phyloP scores from a whole-genome alignment of 1,140 invertebrate genomes.

The Drosophila fuyamai region DNA sequence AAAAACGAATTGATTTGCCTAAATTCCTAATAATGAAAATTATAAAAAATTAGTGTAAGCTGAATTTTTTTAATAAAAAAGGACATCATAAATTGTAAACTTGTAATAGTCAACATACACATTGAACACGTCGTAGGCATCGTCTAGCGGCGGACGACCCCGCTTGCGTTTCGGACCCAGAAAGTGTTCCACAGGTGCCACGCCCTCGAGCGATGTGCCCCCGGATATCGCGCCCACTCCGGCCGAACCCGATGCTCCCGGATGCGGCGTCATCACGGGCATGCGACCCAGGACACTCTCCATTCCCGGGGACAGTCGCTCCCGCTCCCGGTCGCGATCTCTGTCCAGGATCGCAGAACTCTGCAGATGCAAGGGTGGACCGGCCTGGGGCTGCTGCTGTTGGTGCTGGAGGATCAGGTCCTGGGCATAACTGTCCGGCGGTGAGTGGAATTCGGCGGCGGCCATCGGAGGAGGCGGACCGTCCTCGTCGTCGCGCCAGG shows the following conservation, averaged over 20 bases:
- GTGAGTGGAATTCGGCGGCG: constrained; percentile 79
- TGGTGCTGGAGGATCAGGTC: constrained; percentile 62
- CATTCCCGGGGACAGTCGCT: constrained; percentile 38
- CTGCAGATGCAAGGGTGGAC: constrained; percentile 8
- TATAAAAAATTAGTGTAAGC: too few relatives aligned
- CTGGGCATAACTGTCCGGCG: constrained; percentile 62
- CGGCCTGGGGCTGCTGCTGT: constrained; percentile 7
- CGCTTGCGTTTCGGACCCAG: constrained; percentile 85
- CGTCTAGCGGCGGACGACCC: constrained; percentile 88
- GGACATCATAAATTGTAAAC: background rate
- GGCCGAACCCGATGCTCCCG: background rate
- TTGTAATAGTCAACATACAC: constrained; percentile 52
- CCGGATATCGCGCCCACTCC: constrained; percentile 12
- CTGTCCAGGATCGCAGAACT: constrained; percentile 14
- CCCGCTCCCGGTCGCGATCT: constrained; percentile 10
- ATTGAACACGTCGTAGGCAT: constrained; percentile 84
- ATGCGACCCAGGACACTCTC: constrained; percentile 54
- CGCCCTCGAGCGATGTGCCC: constrained; percentile 28
- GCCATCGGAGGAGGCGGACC: constrained; percentile 83
- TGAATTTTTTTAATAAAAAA: background rate
- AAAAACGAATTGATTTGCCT: too few relatives aligned
- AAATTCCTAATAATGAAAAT: too few relatives aligned
- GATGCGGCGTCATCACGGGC: constrained; percentile 60
- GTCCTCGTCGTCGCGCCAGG: constrained; percentile 88
- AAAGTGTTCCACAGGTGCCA: constrained; percentile 59